Base-by-base conservation (phyloP, 1,140 invertebrate species). In the Phortica variegata region DNA sequence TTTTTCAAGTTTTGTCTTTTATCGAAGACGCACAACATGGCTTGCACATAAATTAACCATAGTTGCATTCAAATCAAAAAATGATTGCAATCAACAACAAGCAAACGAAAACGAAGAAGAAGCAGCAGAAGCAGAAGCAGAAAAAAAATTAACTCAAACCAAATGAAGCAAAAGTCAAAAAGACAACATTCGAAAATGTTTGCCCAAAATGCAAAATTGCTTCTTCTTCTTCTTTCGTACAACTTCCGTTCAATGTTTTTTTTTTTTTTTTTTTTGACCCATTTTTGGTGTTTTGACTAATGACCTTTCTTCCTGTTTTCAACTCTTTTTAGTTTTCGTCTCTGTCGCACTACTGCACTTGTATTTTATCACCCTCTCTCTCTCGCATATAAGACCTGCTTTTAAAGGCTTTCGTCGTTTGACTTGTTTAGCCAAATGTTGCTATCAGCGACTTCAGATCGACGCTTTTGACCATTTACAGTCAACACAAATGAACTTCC, bases 1-100 rank as follows among this genome's bases (percentile, higher is more conserved):
- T 65, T 66, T 62, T 66, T 66, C 59, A 66, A 65, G 61, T 56
- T 66, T 66, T 59, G 49, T 32, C 31, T 57, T 47, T 31, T 31
- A 23, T 18, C n/a, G 49, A 43, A 47, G 12, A 29, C 40, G 47
- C 41, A 37, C 3, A 41, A 31, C 48, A 33, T 23, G 23, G 12
- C 33, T 15, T 29, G 26, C 26, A 69, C 63, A 68, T 68, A 68
- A 68, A 68, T 68, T 68, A 68, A 60, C 63, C 63, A 68, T 63
- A 68, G 65, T 63, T 63, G 56, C 68, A 68, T 68, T 68, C 63
- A 68, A 68, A 68, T 68, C 63, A n/a, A 68, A 63, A 68, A 43
- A 60, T 63, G 63, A 68, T 68, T 63, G 46, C 20, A 54, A 68
- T 68, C 63, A 63, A 68, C 63, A 68, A 55, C 26, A n/a, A 42